Evolutionary conservation across 2,888 invertebrate genomes (phyloP).

Genomic region (Drosophila melanosoma): DNA sequence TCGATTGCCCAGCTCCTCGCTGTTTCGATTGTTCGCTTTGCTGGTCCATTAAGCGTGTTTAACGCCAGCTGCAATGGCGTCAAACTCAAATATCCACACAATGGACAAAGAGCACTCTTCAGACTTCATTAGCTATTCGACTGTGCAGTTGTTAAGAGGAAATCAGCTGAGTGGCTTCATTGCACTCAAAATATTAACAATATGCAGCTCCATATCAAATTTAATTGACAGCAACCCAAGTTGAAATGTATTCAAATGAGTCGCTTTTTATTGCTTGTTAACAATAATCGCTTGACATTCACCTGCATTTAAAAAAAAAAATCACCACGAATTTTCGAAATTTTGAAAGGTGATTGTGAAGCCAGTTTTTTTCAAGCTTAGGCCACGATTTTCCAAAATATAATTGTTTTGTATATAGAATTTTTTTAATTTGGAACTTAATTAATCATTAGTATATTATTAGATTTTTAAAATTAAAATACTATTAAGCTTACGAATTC

Average conservation of each 20-base stretch:
- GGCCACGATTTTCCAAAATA: too few relatives aligned
- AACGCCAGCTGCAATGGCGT: conserved; percentile 59
- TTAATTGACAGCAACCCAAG: background rate
- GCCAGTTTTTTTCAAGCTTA: too few relatives aligned
- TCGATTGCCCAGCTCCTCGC: conserved; percentile 27
- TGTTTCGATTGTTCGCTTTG: conserved; percentile 42
- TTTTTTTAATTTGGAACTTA: background rate
- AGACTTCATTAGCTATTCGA: conserved; percentile 41
- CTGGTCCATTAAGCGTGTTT: conserved; percentile 61
- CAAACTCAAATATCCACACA: conserved; percentile 52
- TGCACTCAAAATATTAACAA: background rate
- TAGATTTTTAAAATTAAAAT: background rate
- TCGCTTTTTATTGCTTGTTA: background rate
- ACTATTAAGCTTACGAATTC: background rate
- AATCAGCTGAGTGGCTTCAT: background rate
- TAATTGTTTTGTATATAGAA: too few relatives aligned
- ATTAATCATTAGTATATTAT: background rate
- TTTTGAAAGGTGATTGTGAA: too few relatives aligned
- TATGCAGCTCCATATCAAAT: background rate
- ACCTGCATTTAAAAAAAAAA: too few relatives aligned
- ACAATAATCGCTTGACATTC: background rate
- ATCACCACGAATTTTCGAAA: too few relatives aligned
- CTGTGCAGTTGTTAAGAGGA: background rate
- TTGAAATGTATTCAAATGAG: background rate
- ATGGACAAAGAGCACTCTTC: conserved; percentile 37